These are phyloP conservation scores for Podotricha telesiphe DNA, from an alignment of 2,888 invertebrate genomes.

Conservation along the genomic window DNA sequence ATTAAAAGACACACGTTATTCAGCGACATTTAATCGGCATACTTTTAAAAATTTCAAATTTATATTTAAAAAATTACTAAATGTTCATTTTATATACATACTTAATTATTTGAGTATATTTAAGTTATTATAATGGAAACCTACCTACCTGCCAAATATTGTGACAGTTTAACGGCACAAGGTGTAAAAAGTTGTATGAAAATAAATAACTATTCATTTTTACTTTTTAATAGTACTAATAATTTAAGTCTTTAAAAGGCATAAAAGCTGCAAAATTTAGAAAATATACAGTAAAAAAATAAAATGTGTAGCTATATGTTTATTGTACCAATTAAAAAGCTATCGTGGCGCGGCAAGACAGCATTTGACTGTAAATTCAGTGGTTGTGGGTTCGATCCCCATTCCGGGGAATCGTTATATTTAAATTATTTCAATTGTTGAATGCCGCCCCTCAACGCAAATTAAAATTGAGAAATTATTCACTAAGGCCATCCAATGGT, in stretches of 20 bases:
- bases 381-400: too few species aligned
- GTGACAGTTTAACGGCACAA: conserved; percentile 17
- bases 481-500: too few species aligned
- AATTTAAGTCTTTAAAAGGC: background rate
- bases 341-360: too few species aligned
- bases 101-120: background rate
- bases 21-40: background rate
- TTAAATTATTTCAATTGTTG: too few species aligned
- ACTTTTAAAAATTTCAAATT: background rate
- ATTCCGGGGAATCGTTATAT: too few species aligned
- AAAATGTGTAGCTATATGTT: too few species aligned
- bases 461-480: too few species aligned
- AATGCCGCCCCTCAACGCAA: too few species aligned
- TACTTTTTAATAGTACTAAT: background rate
- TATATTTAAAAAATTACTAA: background rate
- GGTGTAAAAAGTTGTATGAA: conserved; percentile 12
- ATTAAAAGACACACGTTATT: too few species aligned
- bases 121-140: conserved; percentile 6
- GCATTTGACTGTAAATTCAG: too few species aligned
- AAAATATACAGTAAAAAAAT: too few species aligned
- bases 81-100: background rate
- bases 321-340: too few species aligned
- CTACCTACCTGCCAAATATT: conserved; percentile 3
- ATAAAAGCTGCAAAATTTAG: background rate
- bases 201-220: background rate